Evolutionary conservation across 2,888 invertebrate genomes (phyloP).

Genomic region (Balanococcus diminutus): DNA sequence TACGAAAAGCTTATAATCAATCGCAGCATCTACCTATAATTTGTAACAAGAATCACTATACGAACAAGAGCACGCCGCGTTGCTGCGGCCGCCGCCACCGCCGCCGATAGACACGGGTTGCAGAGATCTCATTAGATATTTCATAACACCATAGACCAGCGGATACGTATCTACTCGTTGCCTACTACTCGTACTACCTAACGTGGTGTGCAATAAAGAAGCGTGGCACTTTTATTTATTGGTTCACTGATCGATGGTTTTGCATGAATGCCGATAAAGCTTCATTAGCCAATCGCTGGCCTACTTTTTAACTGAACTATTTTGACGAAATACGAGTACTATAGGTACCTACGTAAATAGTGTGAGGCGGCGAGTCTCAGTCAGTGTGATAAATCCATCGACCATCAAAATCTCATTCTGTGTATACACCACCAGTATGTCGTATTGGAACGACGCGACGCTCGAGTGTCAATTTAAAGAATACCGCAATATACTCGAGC

Average conservation of each 20-base stretch:
- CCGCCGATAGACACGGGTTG: constrained; percentile 40
- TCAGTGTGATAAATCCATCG: constrained; percentile 31
- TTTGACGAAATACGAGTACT: constrained; percentile 26
- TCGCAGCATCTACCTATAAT: constrained; percentile 54
- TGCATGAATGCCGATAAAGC: constrained; percentile 52
- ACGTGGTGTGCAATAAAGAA: constrained; percentile 47
- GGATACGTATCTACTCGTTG: constrained; percentile 39
- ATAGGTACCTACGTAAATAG: background rate
- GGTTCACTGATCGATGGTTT: constrained; percentile 54
- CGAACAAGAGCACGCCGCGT: constrained; percentile 38
- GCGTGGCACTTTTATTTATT: constrained; percentile 53
- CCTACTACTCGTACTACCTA: background rate
- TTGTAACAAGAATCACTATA: constrained; percentile 53
- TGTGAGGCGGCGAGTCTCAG: background rate
- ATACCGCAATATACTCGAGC: background rate
- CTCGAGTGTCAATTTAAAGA: background rate
- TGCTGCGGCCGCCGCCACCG: background rate
- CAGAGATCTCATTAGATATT: constrained; percentile 52
- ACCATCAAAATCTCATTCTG: constrained; percentile 28
- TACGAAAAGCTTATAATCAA: constrained; percentile 52
- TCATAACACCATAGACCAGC: constrained; percentile 49
- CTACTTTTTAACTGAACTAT: constrained; percentile 45
- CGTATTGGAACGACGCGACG: constrained; percentile 14
- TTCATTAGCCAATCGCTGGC: constrained; percentile 53
- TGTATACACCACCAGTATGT: no score